These are phyloP conservation scores for Clarias platycephalus DNA, from an alignment of 2,797 vertebrate species.

Conservation along the genomic window DNA sequence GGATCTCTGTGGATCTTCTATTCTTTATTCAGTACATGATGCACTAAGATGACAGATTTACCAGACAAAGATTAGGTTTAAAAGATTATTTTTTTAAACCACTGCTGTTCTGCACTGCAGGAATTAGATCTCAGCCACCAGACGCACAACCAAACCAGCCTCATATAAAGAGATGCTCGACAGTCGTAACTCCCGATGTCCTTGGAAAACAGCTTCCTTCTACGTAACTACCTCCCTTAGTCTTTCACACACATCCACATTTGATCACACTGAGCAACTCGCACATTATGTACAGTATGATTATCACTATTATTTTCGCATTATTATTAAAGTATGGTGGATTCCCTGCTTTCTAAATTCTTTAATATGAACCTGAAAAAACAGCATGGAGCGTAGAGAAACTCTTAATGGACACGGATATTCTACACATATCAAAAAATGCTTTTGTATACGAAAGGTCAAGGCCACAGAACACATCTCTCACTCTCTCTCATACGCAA, in stretches of 20 bases:
- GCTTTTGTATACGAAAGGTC: constrained; percentile 32
- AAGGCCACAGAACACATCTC: constrained; percentile 10
- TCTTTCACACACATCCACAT: not conserved
- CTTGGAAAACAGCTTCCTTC: constrained; percentile 5
- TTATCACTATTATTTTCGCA: too few relatives aligned
- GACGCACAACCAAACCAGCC: constrained; percentile 1
- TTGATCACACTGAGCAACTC: not conserved
- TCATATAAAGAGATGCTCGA: not conserved
- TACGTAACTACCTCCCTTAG: not conserved
- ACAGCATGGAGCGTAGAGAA: constrained; percentile 32
- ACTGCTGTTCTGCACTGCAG: constrained; percentile 1
- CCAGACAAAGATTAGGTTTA: not conserved
- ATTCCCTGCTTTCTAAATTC: not conserved
- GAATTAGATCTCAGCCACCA: not conserved
- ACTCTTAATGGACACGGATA: constrained; percentile 27
- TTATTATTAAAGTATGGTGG: too few relatives aligned
- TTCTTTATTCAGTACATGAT: not conserved
- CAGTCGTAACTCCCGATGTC: not conserved
- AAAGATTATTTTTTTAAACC: not conserved
- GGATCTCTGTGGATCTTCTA: not conserved
- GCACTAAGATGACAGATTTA: not conserved
- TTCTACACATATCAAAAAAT: constrained; percentile 18
- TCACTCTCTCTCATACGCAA: not conserved
- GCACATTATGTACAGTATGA: not conserved
- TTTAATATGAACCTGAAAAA: constrained; percentile 17